Percentiles rank a stretch among this genome's conserved stretches.
Conservation (phyloP, 1,140 invertebrate genomes). For the Elymnias hypermnestra region DNA sequence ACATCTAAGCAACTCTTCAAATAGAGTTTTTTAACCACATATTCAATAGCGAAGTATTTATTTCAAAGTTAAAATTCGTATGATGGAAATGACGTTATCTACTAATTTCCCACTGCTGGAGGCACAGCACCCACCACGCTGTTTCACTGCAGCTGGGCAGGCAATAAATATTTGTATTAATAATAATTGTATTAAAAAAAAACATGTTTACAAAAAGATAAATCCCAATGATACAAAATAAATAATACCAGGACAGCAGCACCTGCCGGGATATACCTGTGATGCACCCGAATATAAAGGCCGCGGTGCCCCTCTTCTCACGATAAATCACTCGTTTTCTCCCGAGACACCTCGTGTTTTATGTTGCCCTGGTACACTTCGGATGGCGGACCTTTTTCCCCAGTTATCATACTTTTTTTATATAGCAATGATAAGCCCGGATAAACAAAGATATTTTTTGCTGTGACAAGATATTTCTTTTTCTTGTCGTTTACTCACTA, state of each 20-base stretch:
- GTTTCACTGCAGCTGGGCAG: too few relatives aligned
- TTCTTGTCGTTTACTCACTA: background rate
- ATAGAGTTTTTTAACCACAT: too few relatives aligned
- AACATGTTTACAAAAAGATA: background rate
- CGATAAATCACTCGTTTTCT: conserved; percentile 70
- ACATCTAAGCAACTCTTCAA: too few relatives aligned
- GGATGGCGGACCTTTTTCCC: conserved; percentile 32
- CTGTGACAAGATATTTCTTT: conserved; percentile 1
- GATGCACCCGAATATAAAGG: conserved; percentile 45
- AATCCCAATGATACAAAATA: conserved; percentile 13
- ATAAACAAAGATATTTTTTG: too few relatives aligned
- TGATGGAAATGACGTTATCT: too few relatives aligned
- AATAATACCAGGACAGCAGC: conserved; percentile 33
- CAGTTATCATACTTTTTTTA: conserved; percentile 25
- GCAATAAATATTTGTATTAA: too few relatives aligned
- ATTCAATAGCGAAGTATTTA: too few relatives aligned
- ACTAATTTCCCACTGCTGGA: too few relatives aligned
- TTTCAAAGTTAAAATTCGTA: too few relatives aligned
- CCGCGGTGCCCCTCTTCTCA: conserved; percentile 64
- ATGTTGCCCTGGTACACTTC: conserved; percentile 41
- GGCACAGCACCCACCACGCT: too few relatives aligned
- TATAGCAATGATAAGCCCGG: too few relatives aligned
- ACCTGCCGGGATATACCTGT: conserved; percentile 48
- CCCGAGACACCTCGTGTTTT: conserved; percentile 54
- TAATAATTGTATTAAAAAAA: too few relatives aligned